Conservation (phyloP, 2,888 invertebrate species). For the Scelioninae gen. 2 region DNA sequence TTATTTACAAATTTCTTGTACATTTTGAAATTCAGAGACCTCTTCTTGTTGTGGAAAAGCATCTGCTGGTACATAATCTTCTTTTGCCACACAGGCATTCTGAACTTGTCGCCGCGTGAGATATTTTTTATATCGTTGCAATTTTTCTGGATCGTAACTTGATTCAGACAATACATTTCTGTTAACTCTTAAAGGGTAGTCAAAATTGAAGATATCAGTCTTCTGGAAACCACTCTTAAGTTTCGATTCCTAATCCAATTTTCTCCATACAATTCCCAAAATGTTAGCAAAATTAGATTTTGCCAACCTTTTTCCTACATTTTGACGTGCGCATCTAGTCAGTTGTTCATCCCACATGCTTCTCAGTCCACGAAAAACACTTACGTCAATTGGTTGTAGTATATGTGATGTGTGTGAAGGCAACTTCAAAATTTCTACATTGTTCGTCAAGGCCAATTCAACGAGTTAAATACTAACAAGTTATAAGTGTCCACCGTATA, state of each 20-base stretch:
- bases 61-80: too few relatives aligned
- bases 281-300: constrained; percentile 28
- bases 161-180: constrained; percentile 14
- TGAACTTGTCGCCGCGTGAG: background rate
- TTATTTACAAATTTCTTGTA: background rate
- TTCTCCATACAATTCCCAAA: constrained; percentile 23
- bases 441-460: constrained; percentile 10
- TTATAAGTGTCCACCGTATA: constrained; percentile 39
- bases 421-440: constrained; percentile 33
- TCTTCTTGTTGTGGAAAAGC: constrained; percentile 3
- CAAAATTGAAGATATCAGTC: constrained; percentile 19
- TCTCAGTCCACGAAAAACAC: constrained; percentile 40
- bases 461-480: constrained; percentile 27
- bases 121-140: constrained; percentile 8
- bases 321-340: constrained; percentile 33
- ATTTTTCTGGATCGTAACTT: constrained; percentile 25
- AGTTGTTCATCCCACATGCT: constrained; percentile 25
- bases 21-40: constrained; percentile 10
- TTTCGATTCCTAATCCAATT: constrained; percentile 26
- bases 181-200: constrained; percentile 19
- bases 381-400: constrained; percentile 37
- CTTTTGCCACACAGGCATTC: too few relatives aligned
- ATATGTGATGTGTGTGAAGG: constrained; percentile 49
- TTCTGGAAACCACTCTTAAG: constrained; percentile 38
- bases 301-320: constrained; percentile 28